phyloP scores from a whole-genome alignment of 2,113 vertebrate species.

The Promerops cafer region DNA sequence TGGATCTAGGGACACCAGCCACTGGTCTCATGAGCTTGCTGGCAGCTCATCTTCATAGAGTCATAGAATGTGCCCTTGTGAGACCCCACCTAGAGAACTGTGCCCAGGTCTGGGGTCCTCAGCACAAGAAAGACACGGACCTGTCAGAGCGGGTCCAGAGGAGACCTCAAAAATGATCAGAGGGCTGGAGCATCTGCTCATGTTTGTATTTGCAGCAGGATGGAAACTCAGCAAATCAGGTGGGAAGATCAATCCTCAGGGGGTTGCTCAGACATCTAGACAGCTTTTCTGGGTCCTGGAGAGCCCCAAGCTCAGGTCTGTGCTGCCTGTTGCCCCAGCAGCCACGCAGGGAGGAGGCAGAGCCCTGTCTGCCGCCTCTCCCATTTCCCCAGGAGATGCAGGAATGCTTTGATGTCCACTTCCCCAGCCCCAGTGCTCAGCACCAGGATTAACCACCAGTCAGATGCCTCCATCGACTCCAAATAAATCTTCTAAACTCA shows the following conservation, averaged over 20 bases:
- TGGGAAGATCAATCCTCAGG: not conserved
- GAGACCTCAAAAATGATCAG: not conserved
- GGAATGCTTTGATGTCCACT: constrained; percentile 24
- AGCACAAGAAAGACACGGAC: not conserved
- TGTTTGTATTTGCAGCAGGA: not conserved
- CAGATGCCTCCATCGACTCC: not conserved
- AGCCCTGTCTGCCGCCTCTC: not conserved
- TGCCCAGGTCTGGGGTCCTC: not conserved
- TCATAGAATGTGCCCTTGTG: not conserved
- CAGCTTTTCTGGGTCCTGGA: not conserved
- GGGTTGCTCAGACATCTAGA: not conserved
- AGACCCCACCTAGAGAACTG: not conserved
- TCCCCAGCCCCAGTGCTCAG: not conserved
- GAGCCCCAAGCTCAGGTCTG: not conserved
- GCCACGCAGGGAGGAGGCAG: not conserved
- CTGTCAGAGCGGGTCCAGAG: not conserved
- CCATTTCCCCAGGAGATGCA: not conserved
- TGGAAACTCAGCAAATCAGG: not conserved
- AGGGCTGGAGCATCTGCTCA: not conserved
- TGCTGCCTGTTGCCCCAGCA: fast-evolving
- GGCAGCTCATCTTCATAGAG: not conserved
- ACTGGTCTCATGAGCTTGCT: not conserved
- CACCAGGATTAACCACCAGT: not conserved
- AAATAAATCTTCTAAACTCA: not conserved
- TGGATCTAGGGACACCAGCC: not conserved